These are phyloP conservation scores for Porites cylindrica DNA, from an alignment of 92 coral and sea anemone genomes.

Conservation along the genomic window DNA sequence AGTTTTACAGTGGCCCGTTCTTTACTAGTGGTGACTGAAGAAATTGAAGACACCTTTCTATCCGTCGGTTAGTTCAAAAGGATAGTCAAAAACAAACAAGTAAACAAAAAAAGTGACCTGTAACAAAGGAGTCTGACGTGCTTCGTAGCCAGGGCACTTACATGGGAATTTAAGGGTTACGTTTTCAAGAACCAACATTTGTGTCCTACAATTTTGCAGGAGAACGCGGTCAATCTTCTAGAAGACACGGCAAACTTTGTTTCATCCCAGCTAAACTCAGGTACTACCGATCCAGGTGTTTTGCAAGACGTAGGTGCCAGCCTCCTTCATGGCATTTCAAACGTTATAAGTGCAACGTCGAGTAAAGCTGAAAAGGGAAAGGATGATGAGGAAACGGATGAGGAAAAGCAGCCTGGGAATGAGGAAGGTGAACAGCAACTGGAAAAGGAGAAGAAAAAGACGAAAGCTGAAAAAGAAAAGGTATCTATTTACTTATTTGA, in stretches of 20 bases:
- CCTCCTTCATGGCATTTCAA: conserved; percentile 86
- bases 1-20: background rate
- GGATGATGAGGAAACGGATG: conserved; percentile 3
- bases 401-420: background rate
- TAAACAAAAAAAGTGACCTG: too few species aligned
- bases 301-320: conserved; percentile 79
- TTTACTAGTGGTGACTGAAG: background rate
- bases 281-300: conserved; percentile 65
- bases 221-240: conserved; percentile 75
- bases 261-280: conserved; percentile 65
- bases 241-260: conserved; percentile 85
- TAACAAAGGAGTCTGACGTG: too few species aligned
- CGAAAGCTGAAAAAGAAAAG: conserved; percentile 48
- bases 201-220: conserved; percentile 33
- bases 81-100: too few species aligned
- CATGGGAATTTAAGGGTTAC: background rate
- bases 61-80: background rate
- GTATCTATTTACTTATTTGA: conserved; percentile 2
- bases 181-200: background rate
- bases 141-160: background rate
- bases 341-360: conserved; percentile 77
- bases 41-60: background rate
- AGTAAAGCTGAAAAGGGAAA: conserved; percentile 50
- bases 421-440: conserved; percentile 19
- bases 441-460: conserved; percentile 42